Evolutionary conservation across 2,113 vertebrate species (phyloP).

Genomic region (Eonycteris spelaea): DNA sequence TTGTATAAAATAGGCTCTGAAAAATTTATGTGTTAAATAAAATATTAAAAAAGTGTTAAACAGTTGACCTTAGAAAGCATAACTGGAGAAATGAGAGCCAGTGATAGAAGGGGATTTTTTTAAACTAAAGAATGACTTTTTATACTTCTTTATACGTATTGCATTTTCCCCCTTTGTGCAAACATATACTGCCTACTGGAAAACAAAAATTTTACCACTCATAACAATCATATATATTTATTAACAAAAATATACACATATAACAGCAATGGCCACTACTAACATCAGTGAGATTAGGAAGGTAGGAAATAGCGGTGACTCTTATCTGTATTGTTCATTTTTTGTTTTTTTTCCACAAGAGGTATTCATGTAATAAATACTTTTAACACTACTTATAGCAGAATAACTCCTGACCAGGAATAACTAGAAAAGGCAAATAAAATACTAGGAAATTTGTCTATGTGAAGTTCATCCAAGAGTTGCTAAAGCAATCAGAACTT

Average conservation of each 20-base stretch:
- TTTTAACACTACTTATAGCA: background rate
- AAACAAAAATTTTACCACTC: background rate
- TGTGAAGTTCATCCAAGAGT: background rate
- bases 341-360: background rate
- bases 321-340: background rate
- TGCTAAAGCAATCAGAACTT: background rate
- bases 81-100: background rate
- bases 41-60: background rate
- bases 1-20: background rate
- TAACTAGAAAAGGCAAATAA: background rate
- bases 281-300: background rate
- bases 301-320: background rate
- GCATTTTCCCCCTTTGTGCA: background rate
- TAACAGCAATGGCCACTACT: background rate
- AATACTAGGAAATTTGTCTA: background rate
- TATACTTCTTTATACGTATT: background rate
- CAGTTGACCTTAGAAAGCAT: background rate
- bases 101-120: background rate
- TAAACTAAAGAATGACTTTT: background rate
- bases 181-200: background rate
- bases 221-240: background rate
- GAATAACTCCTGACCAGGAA: background rate
- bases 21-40: background rate
- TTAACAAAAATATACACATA: background rate
- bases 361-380: background rate